A percentile compares a stretch with the other conserved stretches of the same genome.
phyloP scores from a whole-genome alignment of 92 coral and sea anemone species.

The Phymanthus crucifer region DNA sequence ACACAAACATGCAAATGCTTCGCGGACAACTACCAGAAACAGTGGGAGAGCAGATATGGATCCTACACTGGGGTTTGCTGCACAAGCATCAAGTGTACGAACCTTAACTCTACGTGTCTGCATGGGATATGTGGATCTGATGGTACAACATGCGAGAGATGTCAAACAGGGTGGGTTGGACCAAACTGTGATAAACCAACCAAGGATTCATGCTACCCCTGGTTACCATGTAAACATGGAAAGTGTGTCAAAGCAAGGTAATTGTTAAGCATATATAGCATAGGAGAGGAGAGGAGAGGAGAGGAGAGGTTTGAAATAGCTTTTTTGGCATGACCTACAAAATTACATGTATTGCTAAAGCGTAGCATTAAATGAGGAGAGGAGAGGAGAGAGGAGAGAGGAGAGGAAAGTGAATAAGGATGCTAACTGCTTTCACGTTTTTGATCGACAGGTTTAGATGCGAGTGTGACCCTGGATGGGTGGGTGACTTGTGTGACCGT shows the following conservation, averaged over 20 bases:
- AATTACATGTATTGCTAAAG: no score
- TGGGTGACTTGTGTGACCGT: constrained; percentile 87
- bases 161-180: constrained; percentile 79
- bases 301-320: no score
- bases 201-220: constrained; percentile 62
- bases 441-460: constrained; percentile 55
- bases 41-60: constrained; percentile 54
- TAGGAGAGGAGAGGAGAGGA: no score
- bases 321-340: no score
- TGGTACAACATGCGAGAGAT: constrained; percentile 61
- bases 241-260: constrained; percentile 63
- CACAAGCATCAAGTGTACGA: constrained; percentile 70
- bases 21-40: constrained; percentile 8
- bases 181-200: constrained; percentile 67
- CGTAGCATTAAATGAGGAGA: no score
- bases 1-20: constrained; percentile 62
- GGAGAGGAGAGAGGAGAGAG: no score
- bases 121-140: constrained; percentile 78
- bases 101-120: constrained; percentile 68
- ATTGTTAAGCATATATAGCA: no score
- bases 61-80: constrained; percentile 72
- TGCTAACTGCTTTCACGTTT: background rate
- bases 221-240: constrained; percentile 87
- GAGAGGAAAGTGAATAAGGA: no score
- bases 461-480: constrained; percentile 91